Percentiles rank a stretch among this genome's conserved stretches.
Evolutionary conservation across 2,797 vertebrate species (phyloP).

Genomic region (Smutsia temminckii): DNA sequence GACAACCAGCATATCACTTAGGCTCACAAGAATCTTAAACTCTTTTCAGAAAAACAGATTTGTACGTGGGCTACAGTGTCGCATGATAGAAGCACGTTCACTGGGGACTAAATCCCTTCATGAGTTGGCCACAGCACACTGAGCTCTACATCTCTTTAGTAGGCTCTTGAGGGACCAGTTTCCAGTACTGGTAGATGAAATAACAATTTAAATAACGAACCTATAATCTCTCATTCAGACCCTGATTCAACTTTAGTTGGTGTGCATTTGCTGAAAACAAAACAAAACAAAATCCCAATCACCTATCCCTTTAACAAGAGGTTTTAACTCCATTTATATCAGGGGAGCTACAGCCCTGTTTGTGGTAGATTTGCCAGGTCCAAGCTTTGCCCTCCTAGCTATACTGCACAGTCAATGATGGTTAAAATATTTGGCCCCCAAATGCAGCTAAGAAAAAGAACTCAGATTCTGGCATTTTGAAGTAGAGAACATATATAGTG

Average conservation of each 20-base stretch:
- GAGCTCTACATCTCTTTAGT: neutral
- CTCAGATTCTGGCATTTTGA: neutral
- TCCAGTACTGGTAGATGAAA: neutral
- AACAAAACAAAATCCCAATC: neutral
- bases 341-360: neutral
- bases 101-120: neutral
- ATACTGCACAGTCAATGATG: neutral
- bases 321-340: neutral
- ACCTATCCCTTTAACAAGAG: neutral
- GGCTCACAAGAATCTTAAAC: neutral
- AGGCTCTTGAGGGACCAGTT: neutral
- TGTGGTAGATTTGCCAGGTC: neutral
- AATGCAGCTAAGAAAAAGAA: neutral
- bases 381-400: neutral
- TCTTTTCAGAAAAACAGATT: neutral
- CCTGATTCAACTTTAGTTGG: neutral
- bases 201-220: neutral
- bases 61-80: neutral
- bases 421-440: neutral
- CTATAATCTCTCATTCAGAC: neutral
- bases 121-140: neutral
- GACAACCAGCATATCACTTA: neutral
- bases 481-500: neutral
- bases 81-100: neutral
- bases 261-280: conserved; percentile 3